Conservation (phyloP, 2,888 invertebrate genomes). For the Synergus itoensis region DNA sequence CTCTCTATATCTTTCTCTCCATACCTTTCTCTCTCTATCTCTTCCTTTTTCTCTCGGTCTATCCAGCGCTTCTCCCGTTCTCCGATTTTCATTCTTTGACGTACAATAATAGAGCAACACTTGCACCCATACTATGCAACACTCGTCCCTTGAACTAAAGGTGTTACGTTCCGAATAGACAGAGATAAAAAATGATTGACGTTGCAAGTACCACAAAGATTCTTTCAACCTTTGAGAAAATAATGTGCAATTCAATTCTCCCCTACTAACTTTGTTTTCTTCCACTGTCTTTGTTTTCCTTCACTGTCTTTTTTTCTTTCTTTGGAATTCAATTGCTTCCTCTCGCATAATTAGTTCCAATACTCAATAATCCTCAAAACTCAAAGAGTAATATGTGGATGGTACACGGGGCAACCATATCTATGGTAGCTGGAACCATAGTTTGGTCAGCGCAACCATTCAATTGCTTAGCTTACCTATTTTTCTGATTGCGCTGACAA, state of each 20-base stretch:
- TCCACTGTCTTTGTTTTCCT: neutral
- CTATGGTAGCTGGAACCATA: too few relatives aligned
- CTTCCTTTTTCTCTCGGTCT: slow-evolving; percentile 31
- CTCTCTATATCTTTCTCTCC: slow-evolving; percentile 41
- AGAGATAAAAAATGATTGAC: slow-evolving; percentile 32
- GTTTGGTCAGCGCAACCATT: too few relatives aligned
- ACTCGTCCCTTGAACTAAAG: neutral
- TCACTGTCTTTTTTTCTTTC: neutral
- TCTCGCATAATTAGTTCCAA: too few relatives aligned
- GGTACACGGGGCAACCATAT: too few relatives aligned
- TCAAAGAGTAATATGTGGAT: too few relatives aligned
- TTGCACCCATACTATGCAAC: neutral
- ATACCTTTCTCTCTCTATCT: slow-evolving; percentile 40
- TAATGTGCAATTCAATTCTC: neutral
- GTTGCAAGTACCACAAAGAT: slow-evolving; percentile 12
- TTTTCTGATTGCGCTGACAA: too few relatives aligned
- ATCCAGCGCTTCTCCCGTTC: slow-evolving; percentile 34
- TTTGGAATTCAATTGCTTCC: too few relatives aligned
- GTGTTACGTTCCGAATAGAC: slow-evolving; percentile 14
- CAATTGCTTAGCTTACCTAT: too few relatives aligned
- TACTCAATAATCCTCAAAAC: too few relatives aligned
- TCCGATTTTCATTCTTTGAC: slow-evolving; percentile 30
- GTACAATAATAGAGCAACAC: slow-evolving; percentile 38
- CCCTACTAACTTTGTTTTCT: neutral
- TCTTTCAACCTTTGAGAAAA: slow-evolving; percentile 6